These are phyloP conservation scores for Gila orcuttii DNA, from an alignment of 2,113 vertebrate species.

Conservation along the genomic window DNA sequence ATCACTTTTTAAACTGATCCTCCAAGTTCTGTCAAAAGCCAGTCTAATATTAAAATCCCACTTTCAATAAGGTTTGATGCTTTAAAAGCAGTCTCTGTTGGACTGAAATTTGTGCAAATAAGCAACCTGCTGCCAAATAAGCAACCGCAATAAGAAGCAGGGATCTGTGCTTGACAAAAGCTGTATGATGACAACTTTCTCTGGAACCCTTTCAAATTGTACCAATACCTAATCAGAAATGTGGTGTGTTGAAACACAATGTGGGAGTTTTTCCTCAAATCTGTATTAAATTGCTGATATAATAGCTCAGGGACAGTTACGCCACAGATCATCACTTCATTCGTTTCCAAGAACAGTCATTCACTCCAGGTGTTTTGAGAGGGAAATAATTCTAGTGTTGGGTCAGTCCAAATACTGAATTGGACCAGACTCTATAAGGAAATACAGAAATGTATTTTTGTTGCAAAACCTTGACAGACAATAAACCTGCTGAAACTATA, in stretches of 20 bases:
- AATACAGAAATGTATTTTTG: not conserved
- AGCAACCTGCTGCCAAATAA: not conserved
- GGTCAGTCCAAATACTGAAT: not conserved
- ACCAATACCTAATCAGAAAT: constrained; percentile 8
- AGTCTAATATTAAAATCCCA: not conserved
- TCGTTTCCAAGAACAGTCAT: not conserved
- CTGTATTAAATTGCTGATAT: constrained; percentile 28
- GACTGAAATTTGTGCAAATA: not conserved
- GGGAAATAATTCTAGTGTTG: not conserved
- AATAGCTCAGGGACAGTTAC: constrained; percentile 19
- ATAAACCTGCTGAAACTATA: not conserved
- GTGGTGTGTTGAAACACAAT: not conserved
- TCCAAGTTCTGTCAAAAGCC: not conserved
- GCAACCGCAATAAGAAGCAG: constrained; percentile 18
- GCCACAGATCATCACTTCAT: constrained; percentile 12
- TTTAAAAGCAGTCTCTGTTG: not conserved
- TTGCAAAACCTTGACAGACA: not conserved
- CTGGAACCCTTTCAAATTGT: not conserved
- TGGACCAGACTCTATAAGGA: not conserved
- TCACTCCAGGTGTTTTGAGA: constrained; percentile 23
- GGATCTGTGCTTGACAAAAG: not conserved
- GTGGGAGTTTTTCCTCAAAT: constrained; percentile 20
- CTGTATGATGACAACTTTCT: not conserved
- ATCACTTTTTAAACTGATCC: not conserved
- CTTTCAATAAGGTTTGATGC: not conserved